phyloP scores from a whole-genome alignment of 2,113 vertebrate genomes.

The Lathamus discolor region DNA sequence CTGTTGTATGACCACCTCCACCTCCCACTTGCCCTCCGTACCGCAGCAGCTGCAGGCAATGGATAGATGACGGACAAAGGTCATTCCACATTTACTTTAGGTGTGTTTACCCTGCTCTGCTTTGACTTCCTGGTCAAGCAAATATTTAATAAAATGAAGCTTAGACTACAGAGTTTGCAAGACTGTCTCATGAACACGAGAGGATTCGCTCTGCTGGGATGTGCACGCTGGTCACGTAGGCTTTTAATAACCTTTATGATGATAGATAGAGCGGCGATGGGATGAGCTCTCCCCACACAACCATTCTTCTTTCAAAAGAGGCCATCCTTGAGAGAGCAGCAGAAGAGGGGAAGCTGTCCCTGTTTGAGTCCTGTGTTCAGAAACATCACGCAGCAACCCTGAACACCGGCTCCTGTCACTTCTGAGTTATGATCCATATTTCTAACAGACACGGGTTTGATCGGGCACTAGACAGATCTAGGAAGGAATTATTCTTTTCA shows the following conservation, averaged over 20 bases:
- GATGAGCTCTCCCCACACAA: conserved; percentile 13
- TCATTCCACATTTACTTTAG: conserved; percentile 52
- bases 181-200: neutral
- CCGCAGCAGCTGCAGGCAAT: neutral
- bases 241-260: conserved; percentile 66
- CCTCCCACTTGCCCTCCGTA: neutral
- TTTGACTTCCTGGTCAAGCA: conserved; percentile 63
- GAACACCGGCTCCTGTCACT: neutral
- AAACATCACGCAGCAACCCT: neutral
- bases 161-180: conserved; percentile 32
- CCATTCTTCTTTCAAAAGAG: conserved; percentile 27
- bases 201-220: neutral
- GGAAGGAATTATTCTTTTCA: conserved; percentile 1
- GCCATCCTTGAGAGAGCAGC: conserved; percentile 37
- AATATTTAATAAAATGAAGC: conserved; percentile 66
- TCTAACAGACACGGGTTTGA: neutral
- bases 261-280: conserved; percentile 12
- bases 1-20: neutral
- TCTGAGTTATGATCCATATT: conserved; percentile 17
- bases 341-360: conserved; percentile 23
- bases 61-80: conserved; percentile 25
- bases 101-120: conserved; percentile 42
- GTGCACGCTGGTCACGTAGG: conserved; percentile 29
- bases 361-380: conserved; percentile 26
- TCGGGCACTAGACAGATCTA: neutral